Evolutionary conservation across 2,888 invertebrate genomes (phyloP), one percentile per base, ranked within the genome.

Genomic region (Cephus nigrinus): DNA sequence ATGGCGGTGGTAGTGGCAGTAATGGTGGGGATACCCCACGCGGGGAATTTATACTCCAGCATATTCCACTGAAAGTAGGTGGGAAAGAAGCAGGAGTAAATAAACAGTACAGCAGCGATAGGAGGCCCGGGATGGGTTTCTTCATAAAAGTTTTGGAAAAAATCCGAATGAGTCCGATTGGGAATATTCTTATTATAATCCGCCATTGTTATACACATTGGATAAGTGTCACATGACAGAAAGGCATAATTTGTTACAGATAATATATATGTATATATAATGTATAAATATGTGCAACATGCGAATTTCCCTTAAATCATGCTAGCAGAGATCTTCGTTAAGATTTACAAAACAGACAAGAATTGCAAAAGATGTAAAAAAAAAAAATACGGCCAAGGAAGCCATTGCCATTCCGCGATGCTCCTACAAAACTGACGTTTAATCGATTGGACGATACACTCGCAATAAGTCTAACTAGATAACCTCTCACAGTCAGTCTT

Each of bases 41-140:
- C 69, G 77, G 73, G 40, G 68, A 80, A 78, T 77, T 78, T 77
- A 81, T 77, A 35, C 74, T 80, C 76, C 74, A 40, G 69, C 77
- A 76, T 73, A 72, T 78, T 78, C 34, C 68, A 68, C 36, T 76
- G 40, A 78, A 76, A 69, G 77, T 80, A 74, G 78, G 80, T 69
- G 74, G 69, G 73, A 69, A 76, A 78, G 74, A 80, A 74, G 55
- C 75, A 73, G 76, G 73, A 31, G 36, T 72, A 55, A 73, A 68
- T 68, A 31, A 71, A 36, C 32, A 33, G 72, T 76, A 69, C 69
- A 35, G 75, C 77, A 75, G 74, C 75, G 71, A 31, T 30, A 71
- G 12, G 71, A 31, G 23, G 55, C 55, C 55, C 55, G 55, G 23
- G 55, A 55, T 55, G 55, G 55, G 23, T 55, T 55, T 35, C 12